Evolutionary conservation across 2,113 vertebrate genomes (phyloP), one percentile per base, ranked within the genome.

Genomic region (Notothenia coriiceps): DNA sequence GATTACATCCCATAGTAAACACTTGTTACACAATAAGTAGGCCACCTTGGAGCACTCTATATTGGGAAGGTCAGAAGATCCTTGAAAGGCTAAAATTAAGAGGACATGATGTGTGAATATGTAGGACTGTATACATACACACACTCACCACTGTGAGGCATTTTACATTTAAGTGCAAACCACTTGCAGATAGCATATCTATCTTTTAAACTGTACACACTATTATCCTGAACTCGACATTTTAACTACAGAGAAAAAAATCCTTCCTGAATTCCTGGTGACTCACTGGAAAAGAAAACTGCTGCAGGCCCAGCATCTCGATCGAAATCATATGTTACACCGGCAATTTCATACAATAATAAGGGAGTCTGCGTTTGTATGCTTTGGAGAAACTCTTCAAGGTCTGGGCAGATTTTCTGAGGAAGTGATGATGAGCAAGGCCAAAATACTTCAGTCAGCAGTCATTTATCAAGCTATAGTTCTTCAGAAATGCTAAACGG

Each of bases 1-100:
- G 5, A 72, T 90, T 86, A 82, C 84, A 62, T 43, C 74, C 71
- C 80, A 84, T 89, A 86, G 86, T 88, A 92, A 87, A 90, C 86
- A 88, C 82, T 63, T 65, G 77, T 86, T 88, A 74, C 49, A 57
- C 84, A 82, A 86, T 75, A 77, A 82, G 64, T 1, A 49, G 52
- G 44, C 11, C 46, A 55, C 61, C 9, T 9, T 40, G 43, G 29
- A 84, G 84, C 77, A 14, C 22, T 80, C 79, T 86, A 87, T 89
- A 82, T 87, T 75, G 82, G 83, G 81, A 75, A 80, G 35, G 67
- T 40, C 54, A 54, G 62, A 64, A 33, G 69, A 49, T 69, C 52
- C 6, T 29, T 14, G 50, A 67, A 29, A 40, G 67, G 76, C 83
- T 88, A 84, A 83, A 83, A 80, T 84, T 68, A 86, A 87, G 63